Base-by-base conservation (phyloP, 1,140 invertebrate species). In the Stratiolaelaps scimitus region DNA sequence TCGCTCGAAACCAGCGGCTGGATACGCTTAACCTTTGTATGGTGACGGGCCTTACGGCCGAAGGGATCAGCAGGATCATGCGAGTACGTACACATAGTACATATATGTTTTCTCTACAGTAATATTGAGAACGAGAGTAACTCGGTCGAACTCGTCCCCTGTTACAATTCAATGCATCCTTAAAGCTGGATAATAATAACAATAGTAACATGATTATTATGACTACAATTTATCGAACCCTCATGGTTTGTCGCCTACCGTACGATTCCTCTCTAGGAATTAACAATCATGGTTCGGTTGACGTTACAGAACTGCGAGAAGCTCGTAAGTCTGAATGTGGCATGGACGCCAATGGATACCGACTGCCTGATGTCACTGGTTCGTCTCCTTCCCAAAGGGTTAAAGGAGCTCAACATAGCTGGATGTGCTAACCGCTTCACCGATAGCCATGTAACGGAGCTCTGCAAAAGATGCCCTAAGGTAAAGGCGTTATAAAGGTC, bases 381-480 rank as follows among this genome's bases (percentile, higher is more conserved):
- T 4, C 15, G 53, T 34, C 13, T 34, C 1, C 20, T 60, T 17
- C 53, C 53, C n/a, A 34, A 6, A n/a, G 34, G 26, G 15, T 26
- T 60, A 17, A 60, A 60, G 53, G 53, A 60, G 20, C 53, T 60
- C n/a, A 60, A 60, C 34, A 23, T 60, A 23, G 53, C 53, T 60
- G 53, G 53, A 15, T 60, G 15, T 23, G 34, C 53, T 23, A 34
- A 60, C 13, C 34, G 13, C 10, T 26, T 60, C 6, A n/a, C 17
- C 26, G 53, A 60, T 34, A 10, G 15, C 34, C 53, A 60, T 26
- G 2, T 60, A n/a, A 34, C 20, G 23, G 13, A 60, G 53, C 23
- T 60, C 5, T 60, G 53, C 23, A 34, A 60, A 26, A 17, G 53
- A 17, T 60, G 17, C 1, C 53, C 53, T 15, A 34, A 15, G 4